These are phyloP conservation scores for Philopedon plagiatum DNA, from an alignment of 2,888 invertebrate species.

Conservation along the genomic window DNA sequence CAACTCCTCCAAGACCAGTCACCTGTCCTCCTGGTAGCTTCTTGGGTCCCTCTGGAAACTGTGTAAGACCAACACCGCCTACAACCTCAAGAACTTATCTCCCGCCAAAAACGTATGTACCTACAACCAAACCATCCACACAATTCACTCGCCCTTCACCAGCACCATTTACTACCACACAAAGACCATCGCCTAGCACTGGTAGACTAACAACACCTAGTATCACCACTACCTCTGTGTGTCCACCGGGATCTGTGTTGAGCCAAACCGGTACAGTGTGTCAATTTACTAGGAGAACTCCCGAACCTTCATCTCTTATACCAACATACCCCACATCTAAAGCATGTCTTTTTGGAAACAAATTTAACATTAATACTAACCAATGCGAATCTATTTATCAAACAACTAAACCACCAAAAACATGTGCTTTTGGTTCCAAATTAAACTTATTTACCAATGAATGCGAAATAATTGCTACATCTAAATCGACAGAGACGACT, in stretches of 20 bases:
- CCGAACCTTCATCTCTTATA: background rate
- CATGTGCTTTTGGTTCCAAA: slow-evolving; percentile 30
- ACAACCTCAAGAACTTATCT: slow-evolving; percentile 55
- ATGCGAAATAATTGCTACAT: slow-evolving; percentile 27
- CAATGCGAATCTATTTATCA: slow-evolving; percentile 26
- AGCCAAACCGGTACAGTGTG: slow-evolving; percentile 31
- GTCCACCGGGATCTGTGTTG: slow-evolving; percentile 38
- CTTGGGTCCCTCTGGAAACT: slow-evolving; percentile 47
- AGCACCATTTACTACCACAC: slow-evolving; percentile 50
- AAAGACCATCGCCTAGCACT: slow-evolving; percentile 48
- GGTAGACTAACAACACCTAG: slow-evolving; percentile 52
- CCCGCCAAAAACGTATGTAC: slow-evolving; percentile 59
- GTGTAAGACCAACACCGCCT: slow-evolving; percentile 50
- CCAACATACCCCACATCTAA: background rate
- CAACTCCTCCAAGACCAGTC: slow-evolving; percentile 49
- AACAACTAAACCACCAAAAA: slow-evolving; percentile 5
- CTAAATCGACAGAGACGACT: background rate
- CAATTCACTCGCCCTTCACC: slow-evolving; percentile 49
- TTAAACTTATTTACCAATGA: slow-evolving; percentile 34
- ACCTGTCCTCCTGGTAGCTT: slow-evolving; percentile 51
- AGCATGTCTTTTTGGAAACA: slow-evolving; percentile 32
- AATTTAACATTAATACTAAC: slow-evolving; percentile 27
- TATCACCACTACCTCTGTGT: slow-evolving; percentile 19
- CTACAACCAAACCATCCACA: slow-evolving; percentile 54
- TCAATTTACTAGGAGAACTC: slow-evolving; percentile 20